phyloP scores from a whole-genome alignment of 2,113 vertebrate species.

The Astatoreochromis straeleni region DNA sequence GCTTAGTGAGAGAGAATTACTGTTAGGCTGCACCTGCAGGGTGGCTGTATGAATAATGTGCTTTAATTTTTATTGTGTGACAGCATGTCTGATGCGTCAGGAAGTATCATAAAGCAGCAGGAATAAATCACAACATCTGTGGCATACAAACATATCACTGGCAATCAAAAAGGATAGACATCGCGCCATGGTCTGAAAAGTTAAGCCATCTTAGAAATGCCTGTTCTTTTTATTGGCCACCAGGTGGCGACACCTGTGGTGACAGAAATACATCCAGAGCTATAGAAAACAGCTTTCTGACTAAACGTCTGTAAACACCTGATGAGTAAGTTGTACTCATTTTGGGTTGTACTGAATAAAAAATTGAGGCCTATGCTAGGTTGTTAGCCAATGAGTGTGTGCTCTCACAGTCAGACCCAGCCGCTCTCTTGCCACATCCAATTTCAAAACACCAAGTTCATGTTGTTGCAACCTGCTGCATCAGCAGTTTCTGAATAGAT shows the following conservation, averaged over 20 bases:
- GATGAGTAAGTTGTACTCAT: background rate
- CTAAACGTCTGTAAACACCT: background rate
- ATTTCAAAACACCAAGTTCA: background rate
- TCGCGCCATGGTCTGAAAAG: background rate
- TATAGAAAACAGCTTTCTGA: background rate
- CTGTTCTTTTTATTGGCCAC: background rate
- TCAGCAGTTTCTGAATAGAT: background rate
- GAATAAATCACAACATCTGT: background rate
- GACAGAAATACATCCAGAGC: background rate
- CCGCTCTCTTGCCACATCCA: background rate
- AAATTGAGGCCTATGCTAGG: background rate
- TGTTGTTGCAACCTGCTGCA: background rate
- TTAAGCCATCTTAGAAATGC: background rate
- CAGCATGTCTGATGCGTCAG: background rate
- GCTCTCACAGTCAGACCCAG: background rate
- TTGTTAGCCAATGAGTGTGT: background rate
- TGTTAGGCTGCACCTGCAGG: conserved; percentile 16
- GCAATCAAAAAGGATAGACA: background rate
- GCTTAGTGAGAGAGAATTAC: background rate
- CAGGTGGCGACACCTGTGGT: background rate
- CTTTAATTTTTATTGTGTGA: background rate
- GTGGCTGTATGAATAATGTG: background rate
- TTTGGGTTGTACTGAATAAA: background rate
- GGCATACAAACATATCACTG: background rate
- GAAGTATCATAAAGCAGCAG: background rate